Evolutionary conservation across 2,797 vertebrate species (phyloP).

Genomic region (Adrianichthys oophorus): DNA sequence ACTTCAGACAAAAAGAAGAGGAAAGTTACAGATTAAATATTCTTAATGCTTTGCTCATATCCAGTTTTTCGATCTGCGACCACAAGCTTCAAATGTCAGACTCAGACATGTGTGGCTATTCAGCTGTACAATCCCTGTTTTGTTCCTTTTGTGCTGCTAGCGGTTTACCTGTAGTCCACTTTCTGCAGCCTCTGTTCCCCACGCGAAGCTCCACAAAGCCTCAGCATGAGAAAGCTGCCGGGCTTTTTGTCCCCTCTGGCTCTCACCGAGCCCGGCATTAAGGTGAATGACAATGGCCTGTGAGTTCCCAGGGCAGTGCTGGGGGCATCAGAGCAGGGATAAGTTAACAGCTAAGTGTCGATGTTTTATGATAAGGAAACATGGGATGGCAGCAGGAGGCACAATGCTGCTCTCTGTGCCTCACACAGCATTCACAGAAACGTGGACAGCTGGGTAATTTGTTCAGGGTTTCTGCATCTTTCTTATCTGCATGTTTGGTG

Average conservation of each 20-base stretch:
- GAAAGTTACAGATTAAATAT: conserved; percentile 15
- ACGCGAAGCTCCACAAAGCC: conserved; percentile 59
- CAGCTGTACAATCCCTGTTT: conserved; percentile 69
- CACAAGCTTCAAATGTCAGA: conserved; percentile 64
- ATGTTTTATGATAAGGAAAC: conserved; percentile 70
- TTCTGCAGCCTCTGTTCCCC: conserved; percentile 46
- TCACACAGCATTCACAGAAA: conserved; percentile 26
- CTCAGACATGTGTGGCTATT: conserved; percentile 57
- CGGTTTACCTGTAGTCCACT: conserved; percentile 71
- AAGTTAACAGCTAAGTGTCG: conserved; percentile 71
- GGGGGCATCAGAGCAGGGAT: conserved; percentile 48
- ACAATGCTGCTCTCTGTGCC: conserved; percentile 73
- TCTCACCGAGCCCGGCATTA: conserved; percentile 57
- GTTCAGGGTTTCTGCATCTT: conserved; percentile 16
- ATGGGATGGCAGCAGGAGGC: conserved; percentile 26
- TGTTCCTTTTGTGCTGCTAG: conserved; percentile 66
- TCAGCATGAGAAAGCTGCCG: conserved; percentile 60
- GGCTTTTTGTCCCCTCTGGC: conserved; percentile 57
- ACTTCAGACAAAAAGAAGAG: neutral
- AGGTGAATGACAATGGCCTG: conserved; percentile 63
- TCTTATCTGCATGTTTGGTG: conserved; percentile 46
- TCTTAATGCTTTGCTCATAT: conserved; percentile 28
- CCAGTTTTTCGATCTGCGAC: conserved; percentile 32
- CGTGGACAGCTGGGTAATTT: conserved; percentile 48
- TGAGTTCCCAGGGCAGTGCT: conserved; percentile 70